Percentiles rank a stretch among this genome's conserved stretches.
Evolutionary conservation across 2,888 invertebrate species (phyloP).

Genomic region (Pristionchus entomophagus): DNA sequence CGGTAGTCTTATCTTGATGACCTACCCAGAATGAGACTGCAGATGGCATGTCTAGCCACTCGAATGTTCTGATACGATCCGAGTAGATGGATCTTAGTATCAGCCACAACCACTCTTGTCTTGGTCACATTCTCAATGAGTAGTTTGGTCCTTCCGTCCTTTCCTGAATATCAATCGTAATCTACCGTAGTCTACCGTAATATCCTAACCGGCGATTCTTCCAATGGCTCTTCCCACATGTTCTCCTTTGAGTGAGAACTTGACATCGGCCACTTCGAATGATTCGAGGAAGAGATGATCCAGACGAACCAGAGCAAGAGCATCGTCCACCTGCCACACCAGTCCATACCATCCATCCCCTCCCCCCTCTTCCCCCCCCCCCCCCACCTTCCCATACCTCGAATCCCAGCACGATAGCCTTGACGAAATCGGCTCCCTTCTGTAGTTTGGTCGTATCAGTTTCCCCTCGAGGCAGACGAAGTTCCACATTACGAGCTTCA

Average conservation of each 20-base stretch:
- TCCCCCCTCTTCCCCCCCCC: not conserved
- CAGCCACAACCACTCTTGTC: slow-evolving; percentile 96
- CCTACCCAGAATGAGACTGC: slow-evolving; percentile 91
- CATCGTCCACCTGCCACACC: slow-evolving; percentile 81
- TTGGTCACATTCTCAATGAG: slow-evolving; percentile 99
- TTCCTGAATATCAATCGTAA: slow-evolving; percentile 75
- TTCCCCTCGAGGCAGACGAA: slow-evolving; percentile 83
- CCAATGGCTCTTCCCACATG: slow-evolving; percentile 86
- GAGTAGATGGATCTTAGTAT: slow-evolving; percentile 94
- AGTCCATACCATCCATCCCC: not conserved
- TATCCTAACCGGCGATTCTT: slow-evolving; percentile 90
- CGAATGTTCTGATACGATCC: slow-evolving; percentile 98
- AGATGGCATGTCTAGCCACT: slow-evolving; percentile 92
- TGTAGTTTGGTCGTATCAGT: slow-evolving; percentile 83
- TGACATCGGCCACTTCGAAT: slow-evolving; percentile 83
- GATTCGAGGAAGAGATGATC: slow-evolving; percentile 97
- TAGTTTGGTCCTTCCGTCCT: slow-evolving; percentile 88
- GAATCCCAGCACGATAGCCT: slow-evolving; percentile 95
- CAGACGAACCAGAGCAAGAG: slow-evolving; percentile 90
- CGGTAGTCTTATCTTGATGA: not conserved
- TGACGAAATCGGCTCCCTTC: slow-evolving; percentile 93
- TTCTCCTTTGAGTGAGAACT: slow-evolving; percentile 66
- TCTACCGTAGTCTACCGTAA: not conserved
- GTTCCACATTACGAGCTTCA: slow-evolving; percentile 92
- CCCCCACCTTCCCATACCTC: slow-evolving; percentile 80